Base-by-base conservation (phyloP, 2,888 invertebrate species). In the Bibio marci region DNA sequence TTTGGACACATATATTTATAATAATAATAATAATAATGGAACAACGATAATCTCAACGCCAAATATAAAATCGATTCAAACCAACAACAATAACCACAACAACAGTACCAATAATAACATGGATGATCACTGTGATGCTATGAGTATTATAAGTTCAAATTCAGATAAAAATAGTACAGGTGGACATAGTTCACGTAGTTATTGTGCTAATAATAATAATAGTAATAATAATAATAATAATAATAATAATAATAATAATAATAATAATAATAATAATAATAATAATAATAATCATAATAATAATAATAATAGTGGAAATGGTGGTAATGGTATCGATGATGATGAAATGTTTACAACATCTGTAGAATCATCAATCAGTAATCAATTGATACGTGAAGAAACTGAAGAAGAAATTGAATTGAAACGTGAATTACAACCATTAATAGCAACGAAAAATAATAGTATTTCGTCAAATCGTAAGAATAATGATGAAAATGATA, bases 121-220 rank as follows among this genome's bases (percentile, higher is more conserved):
- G 51, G 66, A 64, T 4, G 69, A 69, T 48, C 67, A 67, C 6
- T 69, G 68, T 12, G 69, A 68, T 52, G 66, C 68, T 6, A 64
- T 62, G 2, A 68, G 67, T 44, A 54, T 66, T 6, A 54, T 66
- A 6, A 65, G 66, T 45, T 67, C 67, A 17, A 65, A 64, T 47
- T 67, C 66, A 12, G 68, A 67, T 51, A 67, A 65, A 53, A 39
- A 44, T 30, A 40, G 46, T 44, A 45, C 43, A 34, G 41, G 47
- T 41, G 44, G 45, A 30, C 32, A 43, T 17, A 47, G 44, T 18
- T 39, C 40, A 7, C 41, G 44, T 12, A 43, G 46, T 27, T 37
- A 41, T 19, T 42, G 40, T 7, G 42, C 45, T 35, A 39, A 34
- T 7, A 36, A 41, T 11, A n/a, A n/a, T n/a, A n/a, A n/a, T n/a